These are phyloP conservation scores for Dolichoris vasculosae DNA, from an alignment of 1,140 invertebrate genomes.

Conservation along the genomic window DNA sequence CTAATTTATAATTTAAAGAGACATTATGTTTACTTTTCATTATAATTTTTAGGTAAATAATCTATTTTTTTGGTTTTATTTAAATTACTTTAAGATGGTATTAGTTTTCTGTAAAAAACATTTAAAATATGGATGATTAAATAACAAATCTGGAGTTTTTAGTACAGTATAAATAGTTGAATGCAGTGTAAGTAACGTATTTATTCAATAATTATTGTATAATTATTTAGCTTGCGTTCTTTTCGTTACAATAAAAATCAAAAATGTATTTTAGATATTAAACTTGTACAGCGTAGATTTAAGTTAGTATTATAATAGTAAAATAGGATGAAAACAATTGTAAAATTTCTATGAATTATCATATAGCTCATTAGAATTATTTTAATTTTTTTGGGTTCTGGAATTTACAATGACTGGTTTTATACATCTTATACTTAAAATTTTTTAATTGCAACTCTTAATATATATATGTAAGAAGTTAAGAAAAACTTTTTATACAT, in stretches of 20 bases:
- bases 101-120: not conserved
- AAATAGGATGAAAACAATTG: slow-evolving; percentile 20
- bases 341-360: not conserved
- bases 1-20: not conserved
- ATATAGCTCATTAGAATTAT: not conserved
- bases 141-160: not conserved
- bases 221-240: slow-evolving; percentile 1
- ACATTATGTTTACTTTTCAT: not conserved
- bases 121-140: not conserved
- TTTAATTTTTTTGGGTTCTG: slow-evolving; percentile 7
- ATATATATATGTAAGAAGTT: not conserved
- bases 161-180: not conserved
- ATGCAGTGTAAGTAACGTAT: slow-evolving; percentile 15
- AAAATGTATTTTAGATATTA: slow-evolving; percentile 3
- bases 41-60: not conserved
- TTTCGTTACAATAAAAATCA: not conserved
- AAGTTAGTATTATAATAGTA: slow-evolving; percentile 25
- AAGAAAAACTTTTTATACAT: not conserved
- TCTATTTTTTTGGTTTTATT: not conserved
- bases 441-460: not conserved
- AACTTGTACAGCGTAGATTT: slow-evolving; percentile 37
- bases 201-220: slow-evolving; percentile 31
- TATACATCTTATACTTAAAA: slow-evolving; percentile 3
- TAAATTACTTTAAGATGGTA: slow-evolving; percentile 19
- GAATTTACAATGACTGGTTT: slow-evolving; percentile 29